These are phyloP conservation scores for Phalera bucephala DNA, from an alignment of 2,888 invertebrate species.

Conservation along the genomic window DNA sequence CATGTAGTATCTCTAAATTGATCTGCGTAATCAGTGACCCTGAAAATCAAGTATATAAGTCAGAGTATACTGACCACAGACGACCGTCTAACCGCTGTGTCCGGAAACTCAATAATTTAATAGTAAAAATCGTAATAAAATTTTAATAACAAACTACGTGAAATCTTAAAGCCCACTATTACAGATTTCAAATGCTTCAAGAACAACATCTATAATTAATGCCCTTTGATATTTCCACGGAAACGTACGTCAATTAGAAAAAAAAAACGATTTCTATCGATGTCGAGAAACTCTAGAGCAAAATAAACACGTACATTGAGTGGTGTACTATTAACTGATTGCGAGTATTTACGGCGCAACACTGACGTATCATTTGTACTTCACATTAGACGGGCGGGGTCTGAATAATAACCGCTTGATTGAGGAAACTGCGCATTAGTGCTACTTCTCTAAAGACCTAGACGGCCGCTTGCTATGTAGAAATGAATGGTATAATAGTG, in stretches of 20 bases:
- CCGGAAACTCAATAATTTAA: too few species aligned
- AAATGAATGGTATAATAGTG: neutral
- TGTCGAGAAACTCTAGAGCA: neutral
- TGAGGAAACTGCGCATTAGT: slow-evolving; percentile 56
- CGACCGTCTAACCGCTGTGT: too few species aligned
- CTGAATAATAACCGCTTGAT: slow-evolving; percentile 30
- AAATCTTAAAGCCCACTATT: too few species aligned
- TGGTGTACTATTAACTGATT: slow-evolving; percentile 15
- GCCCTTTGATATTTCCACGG: neutral
- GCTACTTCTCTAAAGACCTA: slow-evolving; percentile 28
- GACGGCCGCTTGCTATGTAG: neutral
- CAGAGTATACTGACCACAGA: too few species aligned
- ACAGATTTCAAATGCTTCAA: too few species aligned
- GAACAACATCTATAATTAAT: too few species aligned
- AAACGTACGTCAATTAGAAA: neutral
- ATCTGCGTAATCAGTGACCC: too few species aligned
- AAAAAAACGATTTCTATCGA: neutral
- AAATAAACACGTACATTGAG: neutral
- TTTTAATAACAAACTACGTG: too few species aligned
- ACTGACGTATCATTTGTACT: slow-evolving; percentile 24
- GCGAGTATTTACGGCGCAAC: slow-evolving; percentile 6
- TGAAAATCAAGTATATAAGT: too few species aligned
- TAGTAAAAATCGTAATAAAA: too few species aligned
- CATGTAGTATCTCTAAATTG: too few species aligned
- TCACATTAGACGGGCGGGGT: slow-evolving; percentile 19